A percentile compares a stretch with the other conserved stretches of the same genome.
Conservation (phyloP, 2,113 vertebrate species). For the Gavialis gangeticus region DNA sequence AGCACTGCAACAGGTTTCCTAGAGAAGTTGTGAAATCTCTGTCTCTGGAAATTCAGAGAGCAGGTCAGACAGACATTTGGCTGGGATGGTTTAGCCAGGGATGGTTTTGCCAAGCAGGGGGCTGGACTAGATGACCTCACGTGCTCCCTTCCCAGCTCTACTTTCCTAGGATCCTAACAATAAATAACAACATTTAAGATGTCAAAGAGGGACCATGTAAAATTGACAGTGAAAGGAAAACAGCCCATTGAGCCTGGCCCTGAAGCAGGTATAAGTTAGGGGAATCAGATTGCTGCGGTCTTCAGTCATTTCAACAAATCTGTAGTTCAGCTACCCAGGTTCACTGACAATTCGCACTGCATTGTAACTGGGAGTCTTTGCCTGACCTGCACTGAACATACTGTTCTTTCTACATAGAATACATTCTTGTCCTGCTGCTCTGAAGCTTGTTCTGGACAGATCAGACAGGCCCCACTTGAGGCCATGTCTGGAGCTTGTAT, state of each 20-base stretch:
- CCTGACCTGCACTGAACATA: accelerated
- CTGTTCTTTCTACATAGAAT: neutral
- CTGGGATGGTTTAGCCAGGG: no score
- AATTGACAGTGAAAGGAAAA: neutral
- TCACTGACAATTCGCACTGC: neutral
- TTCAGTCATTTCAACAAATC: neutral
- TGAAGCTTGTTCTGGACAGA: accelerated
- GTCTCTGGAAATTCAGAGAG: no score
- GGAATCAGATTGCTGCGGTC: neutral
- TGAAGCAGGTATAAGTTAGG: neutral
- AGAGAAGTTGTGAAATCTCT: no score
- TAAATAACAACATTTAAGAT: neutral
- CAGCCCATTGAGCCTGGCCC: neutral
- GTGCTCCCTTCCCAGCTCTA: no score
- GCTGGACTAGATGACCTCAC: no score
- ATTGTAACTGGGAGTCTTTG: accelerated
- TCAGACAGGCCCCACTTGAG: neutral
- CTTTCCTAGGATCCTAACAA: neutral
- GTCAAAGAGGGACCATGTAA: neutral
- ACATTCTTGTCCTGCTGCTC: neutral
- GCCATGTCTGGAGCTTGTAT: neutral
- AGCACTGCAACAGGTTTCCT: no score
- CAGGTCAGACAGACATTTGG: no score
- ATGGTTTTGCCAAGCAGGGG: no score
- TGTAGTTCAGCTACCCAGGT: accelerated